A percentile compares a stretch with the other conserved stretches of the same genome.
These are phyloP conservation scores for Melinaea marsaeus DNA, from an alignment of 2,888 invertebrate species.

Conservation along the genomic window DNA sequence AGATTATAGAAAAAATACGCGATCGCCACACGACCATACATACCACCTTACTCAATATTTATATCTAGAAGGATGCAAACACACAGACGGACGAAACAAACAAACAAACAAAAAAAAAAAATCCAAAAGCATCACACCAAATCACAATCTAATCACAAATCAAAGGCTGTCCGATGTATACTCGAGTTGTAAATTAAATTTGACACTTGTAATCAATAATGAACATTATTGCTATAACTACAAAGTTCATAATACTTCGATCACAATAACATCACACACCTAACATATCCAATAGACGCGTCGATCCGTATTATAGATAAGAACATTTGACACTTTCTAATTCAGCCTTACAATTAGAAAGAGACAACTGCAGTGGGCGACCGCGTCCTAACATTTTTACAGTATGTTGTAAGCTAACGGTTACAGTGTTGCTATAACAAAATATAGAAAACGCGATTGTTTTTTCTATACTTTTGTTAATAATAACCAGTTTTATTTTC, in stretches of 20 bases:
- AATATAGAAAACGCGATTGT: constrained; percentile 7
- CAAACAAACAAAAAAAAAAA: constrained; percentile 30
- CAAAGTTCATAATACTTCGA: constrained; percentile 69
- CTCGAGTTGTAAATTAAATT: constrained; percentile 34
- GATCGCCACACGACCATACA: constrained; percentile 59
- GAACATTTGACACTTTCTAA: constrained; percentile 69
- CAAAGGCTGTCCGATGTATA: constrained; percentile 39
- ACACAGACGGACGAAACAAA: constrained; percentile 37
- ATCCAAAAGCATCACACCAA: constrained; percentile 56
- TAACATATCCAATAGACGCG: constrained; percentile 37
- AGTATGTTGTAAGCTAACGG: too few relatives aligned
- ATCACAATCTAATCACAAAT: constrained; percentile 47
- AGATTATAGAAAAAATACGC: constrained; percentile 63
- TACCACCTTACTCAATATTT: constrained; percentile 45
- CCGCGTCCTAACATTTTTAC: constrained; percentile 41
- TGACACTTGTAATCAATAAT: constrained; percentile 47
- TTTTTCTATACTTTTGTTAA: background rate
- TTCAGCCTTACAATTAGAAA: constrained; percentile 77
- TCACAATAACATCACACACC: constrained; percentile 60
- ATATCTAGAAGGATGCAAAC: constrained; percentile 51
- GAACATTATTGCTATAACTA: constrained; percentile 67
- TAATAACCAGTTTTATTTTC: background rate
- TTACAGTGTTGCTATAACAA: constrained; percentile 22
- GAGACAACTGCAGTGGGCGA: constrained; percentile 61
- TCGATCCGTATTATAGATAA: constrained; percentile 37